Base-by-base conservation (phyloP, 2,797 vertebrate genomes). In the Accipiter badius region DNA sequence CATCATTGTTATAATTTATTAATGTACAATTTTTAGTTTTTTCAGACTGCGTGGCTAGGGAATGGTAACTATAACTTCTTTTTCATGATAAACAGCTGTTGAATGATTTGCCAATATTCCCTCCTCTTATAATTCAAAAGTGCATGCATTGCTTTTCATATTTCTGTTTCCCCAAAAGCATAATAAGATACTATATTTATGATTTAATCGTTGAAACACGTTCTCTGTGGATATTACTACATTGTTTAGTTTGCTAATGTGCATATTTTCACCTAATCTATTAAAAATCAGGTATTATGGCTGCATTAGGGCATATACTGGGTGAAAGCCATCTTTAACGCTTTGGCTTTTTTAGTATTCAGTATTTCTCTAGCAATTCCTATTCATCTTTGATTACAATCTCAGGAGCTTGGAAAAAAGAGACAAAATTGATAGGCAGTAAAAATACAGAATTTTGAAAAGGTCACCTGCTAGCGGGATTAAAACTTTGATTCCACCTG, bases 381-480 rank as follows among this genome's bases (percentile, higher is more conserved):
- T 86, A 50, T 79, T 97, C 89, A 77, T 86, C 88, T 97, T 97
- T 97, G 96, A 97, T 98, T 97, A 96, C 89, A 95, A 95, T 95
- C 93, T 89, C 87, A 93, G 84, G 87, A 97, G 95, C 97, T 95
- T 95, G 92, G 71, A 87, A 97, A 87, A 91, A 97, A 97, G 93
- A 98, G 97, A 91, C 78, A 94, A 95, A 97, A 89, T 93, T 94
- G 92, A 92, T 83, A 96, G 95, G 95, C 96, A 97, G 96, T 97
- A 95, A 97, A 98, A 98, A 97, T 93, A 82, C 91, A 96, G 96
- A 97, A 96, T 97, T 97, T 95, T 97, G 97, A 95, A 97, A 98
- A 98, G 95, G 97, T 98, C 97, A 97, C 6, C 93, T 96, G 84
- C 90, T 94, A 95, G 89, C 89, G 86, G 89, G 84, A 97, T 95